A percentile compares a stretch with the other conserved stretches of the same genome.
phyloP scores from a whole-genome alignment of 1,140 invertebrate genomes.

The Papilio machaon region DNA sequence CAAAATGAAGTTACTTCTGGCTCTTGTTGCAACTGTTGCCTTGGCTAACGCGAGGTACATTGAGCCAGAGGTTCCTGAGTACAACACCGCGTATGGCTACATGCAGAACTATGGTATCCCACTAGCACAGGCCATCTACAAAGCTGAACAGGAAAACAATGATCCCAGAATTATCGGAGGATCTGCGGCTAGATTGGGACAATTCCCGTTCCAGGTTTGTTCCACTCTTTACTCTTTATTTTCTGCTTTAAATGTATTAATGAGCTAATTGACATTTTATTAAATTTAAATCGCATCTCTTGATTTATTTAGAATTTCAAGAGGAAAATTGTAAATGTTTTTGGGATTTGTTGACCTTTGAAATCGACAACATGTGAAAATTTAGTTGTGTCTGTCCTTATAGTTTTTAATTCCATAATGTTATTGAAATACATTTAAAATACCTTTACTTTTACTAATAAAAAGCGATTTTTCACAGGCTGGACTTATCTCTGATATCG shows the following conservation, averaged over 20 bases:
- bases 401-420: too few relatives aligned
- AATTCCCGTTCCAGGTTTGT: conserved; percentile 55
- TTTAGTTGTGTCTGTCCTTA: too few relatives aligned
- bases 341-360: too few relatives aligned
- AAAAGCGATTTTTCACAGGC: conserved; percentile 45
- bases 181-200: conserved; percentile 45
- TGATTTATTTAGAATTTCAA: background rate
- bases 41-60: conserved; percentile 41
- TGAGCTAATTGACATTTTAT: background rate
- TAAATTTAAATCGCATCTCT: background rate
- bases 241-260: background rate
- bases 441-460: background rate
- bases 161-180: conserved; percentile 54
- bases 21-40: conserved; percentile 30
- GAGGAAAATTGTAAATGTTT: background rate
- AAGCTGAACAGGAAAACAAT: conserved; percentile 43
- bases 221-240: background rate
- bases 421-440: background rate
- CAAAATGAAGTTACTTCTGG: conserved; percentile 41
- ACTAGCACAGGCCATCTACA: conserved; percentile 41
- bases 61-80: conserved; percentile 24
- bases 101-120: conserved; percentile 51
- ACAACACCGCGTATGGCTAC: conserved; percentile 52
- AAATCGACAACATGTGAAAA: too few relatives aligned
- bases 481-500: conserved; percentile 52